These are phyloP conservation scores for Coelinius sp. DNA, from an alignment of 2,888 invertebrate species.

Conservation along the genomic window DNA sequence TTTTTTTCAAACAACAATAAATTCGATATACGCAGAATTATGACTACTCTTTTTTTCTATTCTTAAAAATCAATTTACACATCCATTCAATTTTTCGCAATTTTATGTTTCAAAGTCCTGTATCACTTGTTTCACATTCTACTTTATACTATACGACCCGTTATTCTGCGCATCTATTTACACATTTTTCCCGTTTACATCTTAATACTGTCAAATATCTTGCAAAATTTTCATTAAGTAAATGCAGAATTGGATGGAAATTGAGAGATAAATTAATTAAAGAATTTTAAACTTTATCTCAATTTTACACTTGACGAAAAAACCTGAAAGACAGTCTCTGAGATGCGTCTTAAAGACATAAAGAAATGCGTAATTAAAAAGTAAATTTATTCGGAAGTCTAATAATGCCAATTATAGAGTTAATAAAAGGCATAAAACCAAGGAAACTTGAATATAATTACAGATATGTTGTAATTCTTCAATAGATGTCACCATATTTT, in stretches of 20 bases:
- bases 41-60: neutral
- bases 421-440: neutral
- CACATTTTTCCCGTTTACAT: neutral
- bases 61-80: neutral
- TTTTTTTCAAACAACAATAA: neutral
- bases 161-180: neutral
- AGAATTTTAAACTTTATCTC: no score
- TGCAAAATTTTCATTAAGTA: neutral
- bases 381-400: neutral
- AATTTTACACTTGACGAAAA: no score
- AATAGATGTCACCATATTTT: neutral
- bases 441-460: neutral
- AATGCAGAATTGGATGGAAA: neutral
- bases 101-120: neutral
- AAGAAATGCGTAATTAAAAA: neutral
- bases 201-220: constrained; percentile 9
- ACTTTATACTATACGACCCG: neutral
- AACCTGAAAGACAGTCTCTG: neutral
- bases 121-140: neutral
- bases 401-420: neutral
- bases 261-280: neutral
- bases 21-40: neutral
- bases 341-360: neutral
- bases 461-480: constrained; percentile 8
- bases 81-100: neutral